Conservation (phyloP, 1,140 invertebrate species). For the Caenorhabditis brenneri region DNA sequence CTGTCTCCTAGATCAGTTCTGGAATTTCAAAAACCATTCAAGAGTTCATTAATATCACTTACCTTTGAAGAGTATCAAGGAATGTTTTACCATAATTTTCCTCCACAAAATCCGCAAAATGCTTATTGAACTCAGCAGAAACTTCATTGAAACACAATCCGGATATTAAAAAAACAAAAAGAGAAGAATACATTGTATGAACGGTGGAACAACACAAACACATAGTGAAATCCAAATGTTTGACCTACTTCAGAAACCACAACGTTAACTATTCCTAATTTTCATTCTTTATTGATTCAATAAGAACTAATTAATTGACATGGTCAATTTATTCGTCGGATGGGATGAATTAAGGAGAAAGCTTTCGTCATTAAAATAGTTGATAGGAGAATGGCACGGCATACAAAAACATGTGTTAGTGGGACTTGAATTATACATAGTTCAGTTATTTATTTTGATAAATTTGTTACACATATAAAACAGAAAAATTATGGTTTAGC, state of each 20-base stretch:
- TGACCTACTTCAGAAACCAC: slow-evolving; percentile 4
- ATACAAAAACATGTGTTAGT: background rate
- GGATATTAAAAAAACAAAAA: background rate
- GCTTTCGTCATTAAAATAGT: background rate
- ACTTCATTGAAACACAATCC: background rate
- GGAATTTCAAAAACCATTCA: background rate
- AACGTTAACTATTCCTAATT: background rate
- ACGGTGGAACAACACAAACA: background rate
- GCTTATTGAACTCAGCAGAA: slow-evolving; percentile 44
- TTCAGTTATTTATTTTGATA: background rate
- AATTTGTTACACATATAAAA: background rate
- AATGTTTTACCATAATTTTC: slow-evolving; percentile 65
- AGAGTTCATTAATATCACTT: background rate
- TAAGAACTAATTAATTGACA: slow-evolving; percentile 35
- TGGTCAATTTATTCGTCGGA: slow-evolving; percentile 7
- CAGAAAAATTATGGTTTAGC: background rate
- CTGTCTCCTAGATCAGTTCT: slow-evolving; percentile 61
- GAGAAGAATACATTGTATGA: background rate
- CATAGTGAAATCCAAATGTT: background rate
- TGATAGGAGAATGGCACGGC: background rate
- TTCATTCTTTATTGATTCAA: slow-evolving; percentile 37
- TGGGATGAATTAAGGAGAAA: background rate
- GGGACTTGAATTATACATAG: background rate
- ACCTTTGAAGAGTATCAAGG: slow-evolving; percentile 60
- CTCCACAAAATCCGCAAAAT: slow-evolving; percentile 59